phyloP scores from a whole-genome alignment of 2,113 vertebrate genomes.

The Coturnix japonica region DNA sequence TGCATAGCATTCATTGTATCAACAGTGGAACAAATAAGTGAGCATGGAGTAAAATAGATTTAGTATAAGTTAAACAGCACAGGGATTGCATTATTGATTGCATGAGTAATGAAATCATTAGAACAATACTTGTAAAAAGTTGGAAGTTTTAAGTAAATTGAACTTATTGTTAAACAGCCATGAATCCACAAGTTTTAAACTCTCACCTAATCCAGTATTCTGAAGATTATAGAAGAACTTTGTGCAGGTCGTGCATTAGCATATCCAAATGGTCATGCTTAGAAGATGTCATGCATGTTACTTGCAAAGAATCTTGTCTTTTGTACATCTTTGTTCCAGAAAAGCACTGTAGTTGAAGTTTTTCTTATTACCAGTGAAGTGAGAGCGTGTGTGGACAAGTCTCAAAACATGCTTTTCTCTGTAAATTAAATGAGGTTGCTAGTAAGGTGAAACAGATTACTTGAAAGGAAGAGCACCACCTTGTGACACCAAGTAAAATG shows the following conservation, averaged over 20 bases:
- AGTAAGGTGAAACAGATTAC: constrained; percentile 23
- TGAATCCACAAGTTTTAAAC: not conserved
- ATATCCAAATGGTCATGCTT: not conserved
- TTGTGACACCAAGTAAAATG: constrained; percentile 38
- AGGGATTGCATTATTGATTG: not conserved
- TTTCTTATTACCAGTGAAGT: not conserved
- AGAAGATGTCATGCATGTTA: not conserved
- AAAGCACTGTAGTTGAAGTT: not conserved
- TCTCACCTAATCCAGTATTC: not conserved
- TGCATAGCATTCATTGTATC: not conserved
- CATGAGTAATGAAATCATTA: constrained; percentile 11
- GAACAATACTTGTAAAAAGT: not conserved
- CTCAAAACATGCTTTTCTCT: not conserved
- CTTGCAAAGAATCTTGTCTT: not conserved
- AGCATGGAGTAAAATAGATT: not conserved
- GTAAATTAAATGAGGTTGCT: constrained; percentile 2
- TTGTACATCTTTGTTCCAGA: not conserved
- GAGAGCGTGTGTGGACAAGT: not conserved
- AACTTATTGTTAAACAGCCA: not conserved
- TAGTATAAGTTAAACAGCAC: not conserved
- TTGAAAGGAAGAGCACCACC: constrained; percentile 63
- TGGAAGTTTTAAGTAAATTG: not conserved
- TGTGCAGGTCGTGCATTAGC: not conserved
- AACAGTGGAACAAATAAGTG: not conserved
- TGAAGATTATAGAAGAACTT: not conserved